Conservation (phyloP, 1,140 invertebrate genomes). For the Drosophila eugracilis region DNA sequence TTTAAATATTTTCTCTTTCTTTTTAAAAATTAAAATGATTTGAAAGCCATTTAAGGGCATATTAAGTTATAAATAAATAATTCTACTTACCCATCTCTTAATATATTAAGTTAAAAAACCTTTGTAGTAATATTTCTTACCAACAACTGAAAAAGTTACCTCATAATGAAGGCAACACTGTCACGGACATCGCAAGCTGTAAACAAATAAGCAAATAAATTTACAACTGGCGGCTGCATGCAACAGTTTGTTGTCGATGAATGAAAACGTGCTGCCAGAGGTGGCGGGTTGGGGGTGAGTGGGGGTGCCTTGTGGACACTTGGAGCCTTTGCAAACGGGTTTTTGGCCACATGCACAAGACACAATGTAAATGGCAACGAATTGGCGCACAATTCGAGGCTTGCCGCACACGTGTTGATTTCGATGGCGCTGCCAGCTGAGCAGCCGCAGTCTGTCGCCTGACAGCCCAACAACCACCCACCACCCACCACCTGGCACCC, state of each 20-base stretch:
- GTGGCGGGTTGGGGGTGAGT: not conserved
- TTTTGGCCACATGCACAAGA: slow-evolving; percentile 48
- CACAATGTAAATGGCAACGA: slow-evolving; percentile 41
- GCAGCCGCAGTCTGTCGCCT: no score
- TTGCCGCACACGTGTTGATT: slow-evolving; percentile 62
- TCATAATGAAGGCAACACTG: slow-evolving; percentile 23
- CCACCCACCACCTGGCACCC: slow-evolving; percentile 31
- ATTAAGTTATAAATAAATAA: no score
- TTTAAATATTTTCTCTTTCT: no score
- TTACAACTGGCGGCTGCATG: slow-evolving; percentile 72
- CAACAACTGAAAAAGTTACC: no score
- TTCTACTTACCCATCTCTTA: no score
- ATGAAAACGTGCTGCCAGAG: slow-evolving; percentile 69
- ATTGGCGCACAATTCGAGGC: slow-evolving; percentile 36
- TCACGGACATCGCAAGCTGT: slow-evolving; percentile 44
- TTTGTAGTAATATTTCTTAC: no score
- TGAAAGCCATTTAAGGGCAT: no score
- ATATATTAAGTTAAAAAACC: no score
- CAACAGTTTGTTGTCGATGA: slow-evolving; percentile 69
- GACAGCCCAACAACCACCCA: slow-evolving; percentile 44
- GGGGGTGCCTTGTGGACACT: slow-evolving; percentile 41
- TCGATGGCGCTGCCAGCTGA: slow-evolving; percentile 58
- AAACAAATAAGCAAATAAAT: slow-evolving; percentile 49
- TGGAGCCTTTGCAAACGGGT: slow-evolving; percentile 75
- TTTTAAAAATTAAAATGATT: no score